Evolutionary conservation across 1,140 invertebrate species (phyloP).

Genomic region (Drosophila parvula): DNA sequence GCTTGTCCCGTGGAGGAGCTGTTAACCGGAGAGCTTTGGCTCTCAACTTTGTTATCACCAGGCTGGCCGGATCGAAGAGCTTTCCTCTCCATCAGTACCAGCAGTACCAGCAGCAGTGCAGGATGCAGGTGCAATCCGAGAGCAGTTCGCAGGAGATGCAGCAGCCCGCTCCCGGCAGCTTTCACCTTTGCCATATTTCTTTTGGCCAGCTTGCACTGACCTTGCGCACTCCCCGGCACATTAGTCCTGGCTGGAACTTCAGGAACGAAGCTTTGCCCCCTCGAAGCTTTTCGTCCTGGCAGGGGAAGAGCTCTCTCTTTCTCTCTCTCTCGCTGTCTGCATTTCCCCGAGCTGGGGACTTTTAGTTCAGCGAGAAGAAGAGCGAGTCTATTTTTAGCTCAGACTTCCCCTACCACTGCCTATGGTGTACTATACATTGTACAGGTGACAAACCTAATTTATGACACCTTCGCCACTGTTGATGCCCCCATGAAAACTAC

Average conservation of each 20-base stretch:
- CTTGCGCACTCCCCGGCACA: conserved; percentile 71
- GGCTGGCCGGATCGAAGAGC: conserved; percentile 66
- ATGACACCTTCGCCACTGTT: conserved; percentile 57
- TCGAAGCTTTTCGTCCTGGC: conserved; percentile 49
- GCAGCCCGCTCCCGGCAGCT: conserved; percentile 51
- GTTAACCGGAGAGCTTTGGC: conserved; percentile 51
- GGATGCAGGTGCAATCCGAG: conserved; percentile 24
- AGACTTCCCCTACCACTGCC: conserved; percentile 14
- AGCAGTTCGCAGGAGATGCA: conserved; percentile 25
- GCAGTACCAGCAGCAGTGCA: conserved; percentile 9
- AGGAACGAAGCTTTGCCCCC: conserved; percentile 66
- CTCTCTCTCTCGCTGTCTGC: background rate
- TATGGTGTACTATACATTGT: conserved; percentile 7
- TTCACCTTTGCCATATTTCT: conserved; percentile 57
- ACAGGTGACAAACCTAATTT: conserved; percentile 72
- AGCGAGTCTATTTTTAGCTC: conserved; percentile 27
- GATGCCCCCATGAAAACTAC: conserved; percentile 18
- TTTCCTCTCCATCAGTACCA: conserved; percentile 58
- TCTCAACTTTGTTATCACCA: conserved; percentile 65
- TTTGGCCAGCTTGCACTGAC: conserved; percentile 68
- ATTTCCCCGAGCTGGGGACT: background rate
- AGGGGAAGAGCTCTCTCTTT: conserved; percentile 41
- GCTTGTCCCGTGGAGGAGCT: conserved; percentile 26
- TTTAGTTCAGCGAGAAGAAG: conserved; percentile 13
- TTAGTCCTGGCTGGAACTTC: conserved; percentile 72